Evolutionary conservation across 2,888 invertebrate genomes (phyloP).

Genomic region (Anticlea derivata): DNA sequence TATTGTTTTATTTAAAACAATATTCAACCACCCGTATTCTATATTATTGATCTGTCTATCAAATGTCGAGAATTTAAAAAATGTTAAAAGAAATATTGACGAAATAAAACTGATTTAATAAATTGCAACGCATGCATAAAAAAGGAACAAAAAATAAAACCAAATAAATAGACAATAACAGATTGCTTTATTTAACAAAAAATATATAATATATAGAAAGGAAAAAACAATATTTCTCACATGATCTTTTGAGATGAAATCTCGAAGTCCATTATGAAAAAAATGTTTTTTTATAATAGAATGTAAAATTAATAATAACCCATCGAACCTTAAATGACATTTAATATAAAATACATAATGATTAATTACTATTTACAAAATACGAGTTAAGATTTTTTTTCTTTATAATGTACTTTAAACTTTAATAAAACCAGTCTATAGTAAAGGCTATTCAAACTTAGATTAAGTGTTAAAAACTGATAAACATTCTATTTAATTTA

Average conservation of each 20-base stretch:
- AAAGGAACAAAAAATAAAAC: conserved; percentile 63
- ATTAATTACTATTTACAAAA: conserved; percentile 83
- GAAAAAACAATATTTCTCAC: conserved; percentile 76
- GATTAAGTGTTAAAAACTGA: conserved; percentile 74
- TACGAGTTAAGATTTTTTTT: conserved; percentile 76
- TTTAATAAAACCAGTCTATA: conserved; percentile 83
- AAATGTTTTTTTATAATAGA: conserved; percentile 65
- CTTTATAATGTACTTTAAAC: conserved; percentile 69
- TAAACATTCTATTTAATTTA: conserved; percentile 43
- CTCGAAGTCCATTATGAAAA: conserved; percentile 65
- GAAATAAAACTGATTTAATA: no score
- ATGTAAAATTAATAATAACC: conserved; percentile 77
- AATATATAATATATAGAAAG: conserved; percentile 82
- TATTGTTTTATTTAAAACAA: conserved; percentile 37
- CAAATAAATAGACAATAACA: conserved; percentile 82
- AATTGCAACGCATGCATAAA: no score
- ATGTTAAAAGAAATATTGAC: conserved; percentile 7
- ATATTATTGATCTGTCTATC: conserved; percentile 73
- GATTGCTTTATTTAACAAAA: conserved; percentile 84
- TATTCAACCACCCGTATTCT: conserved; percentile 75
- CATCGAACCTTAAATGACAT: conserved; percentile 79
- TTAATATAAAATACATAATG: conserved; percentile 83
- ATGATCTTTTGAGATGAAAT: conserved; percentile 56
- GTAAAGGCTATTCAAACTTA: conserved; percentile 83
- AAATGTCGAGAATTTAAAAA: conserved; percentile 45